These are phyloP conservation scores for Anabas testudineus DNA, from an alignment of 2,797 vertebrate genomes.

Conservation along the genomic window DNA sequence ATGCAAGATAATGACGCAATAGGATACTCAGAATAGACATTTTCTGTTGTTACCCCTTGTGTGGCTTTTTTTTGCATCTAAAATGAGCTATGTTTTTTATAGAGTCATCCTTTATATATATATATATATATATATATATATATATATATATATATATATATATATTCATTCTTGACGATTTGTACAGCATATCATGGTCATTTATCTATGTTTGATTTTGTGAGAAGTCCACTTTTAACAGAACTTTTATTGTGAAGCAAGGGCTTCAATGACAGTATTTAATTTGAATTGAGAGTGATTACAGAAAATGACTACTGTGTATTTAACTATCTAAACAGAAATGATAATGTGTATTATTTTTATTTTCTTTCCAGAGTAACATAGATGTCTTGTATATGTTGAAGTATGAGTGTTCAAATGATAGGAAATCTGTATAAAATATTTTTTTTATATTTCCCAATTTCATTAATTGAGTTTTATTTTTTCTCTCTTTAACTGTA, in stretches of 20 bases:
- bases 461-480: slow-evolving; percentile 86
- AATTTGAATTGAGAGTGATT: slow-evolving; percentile 80
- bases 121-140: slow-evolving; percentile 6
- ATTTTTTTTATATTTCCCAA: slow-evolving; percentile 84
- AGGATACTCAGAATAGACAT: slow-evolving; percentile 84
- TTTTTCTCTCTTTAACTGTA: slow-evolving; percentile 88
- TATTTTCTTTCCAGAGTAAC: slow-evolving; percentile 86
- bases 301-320: slow-evolving; percentile 81
- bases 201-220: slow-evolving; percentile 78
- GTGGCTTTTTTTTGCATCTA: slow-evolving; percentile 83
- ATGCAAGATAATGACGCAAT: slow-evolving; percentile 88
- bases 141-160: not conserved
- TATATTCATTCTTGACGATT: slow-evolving; percentile 73
- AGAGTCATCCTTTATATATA: slow-evolving; percentile 62
- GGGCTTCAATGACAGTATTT: slow-evolving; percentile 86
- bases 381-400: slow-evolving; percentile 91
- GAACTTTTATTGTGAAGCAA: slow-evolving; percentile 82
- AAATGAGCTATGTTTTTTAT: slow-evolving; percentile 81
- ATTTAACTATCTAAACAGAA: slow-evolving; percentile 81
- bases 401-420: slow-evolving; percentile 94
- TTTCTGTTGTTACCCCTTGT: slow-evolving; percentile 84
- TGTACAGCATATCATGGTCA: slow-evolving; percentile 87
- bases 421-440: slow-evolving; percentile 86
- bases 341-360: slow-evolving; percentile 83
- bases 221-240: slow-evolving; percentile 75